Percentiles rank a stretch among this genome's conserved stretches.
Conservation (phyloP, 2,888 invertebrate species). For the Lochmaea crataegi region DNA sequence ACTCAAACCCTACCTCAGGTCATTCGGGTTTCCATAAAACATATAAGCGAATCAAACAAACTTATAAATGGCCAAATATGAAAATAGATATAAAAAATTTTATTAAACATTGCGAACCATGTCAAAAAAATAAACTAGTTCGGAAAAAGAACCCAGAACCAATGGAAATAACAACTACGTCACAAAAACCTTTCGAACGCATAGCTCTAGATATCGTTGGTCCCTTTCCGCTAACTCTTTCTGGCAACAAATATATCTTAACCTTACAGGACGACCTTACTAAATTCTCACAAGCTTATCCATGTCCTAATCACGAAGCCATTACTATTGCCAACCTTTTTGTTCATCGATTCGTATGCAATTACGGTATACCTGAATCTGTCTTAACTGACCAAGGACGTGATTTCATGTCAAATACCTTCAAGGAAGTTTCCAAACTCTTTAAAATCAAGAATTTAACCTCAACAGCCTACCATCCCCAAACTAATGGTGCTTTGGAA, state of each 20-base stretch:
- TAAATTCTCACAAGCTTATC: slow-evolving; percentile 52
- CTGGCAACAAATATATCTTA: slow-evolving; percentile 51
- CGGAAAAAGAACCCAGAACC: slow-evolving; percentile 13
- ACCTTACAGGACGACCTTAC: slow-evolving; percentile 51
- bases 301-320: slow-evolving; percentile 49
- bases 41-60: slow-evolving; percentile 40
- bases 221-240: slow-evolving; percentile 42
- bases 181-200: slow-evolving; percentile 45
- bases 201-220: slow-evolving; percentile 52
- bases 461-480: slow-evolving; percentile 46
- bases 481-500: slow-evolving; percentile 47
- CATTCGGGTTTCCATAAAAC: slow-evolving; percentile 53
- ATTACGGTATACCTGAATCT: slow-evolving; percentile 52
- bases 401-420: slow-evolving; percentile 47
- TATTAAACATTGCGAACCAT: slow-evolving; percentile 47
- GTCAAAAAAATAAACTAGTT: slow-evolving; percentile 38
- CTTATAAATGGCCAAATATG: slow-evolving; percentile 51
- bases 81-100: slow-evolving; percentile 45
- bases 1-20: slow-evolving; percentile 43
- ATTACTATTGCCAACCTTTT: slow-evolving; percentile 49
- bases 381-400: slow-evolving; percentile 52
- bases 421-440: slow-evolving; percentile 21
- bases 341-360: slow-evolving; percentile 47
- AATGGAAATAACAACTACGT: slow-evolving; percentile 25
- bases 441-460: slow-evolving; percentile 35